Percentiles rank a stretch among this genome's conserved stretches.
phyloP scores from a whole-genome alignment of 2,113 vertebrate species.

The rat (Rattus norvegicus) region DNA sequence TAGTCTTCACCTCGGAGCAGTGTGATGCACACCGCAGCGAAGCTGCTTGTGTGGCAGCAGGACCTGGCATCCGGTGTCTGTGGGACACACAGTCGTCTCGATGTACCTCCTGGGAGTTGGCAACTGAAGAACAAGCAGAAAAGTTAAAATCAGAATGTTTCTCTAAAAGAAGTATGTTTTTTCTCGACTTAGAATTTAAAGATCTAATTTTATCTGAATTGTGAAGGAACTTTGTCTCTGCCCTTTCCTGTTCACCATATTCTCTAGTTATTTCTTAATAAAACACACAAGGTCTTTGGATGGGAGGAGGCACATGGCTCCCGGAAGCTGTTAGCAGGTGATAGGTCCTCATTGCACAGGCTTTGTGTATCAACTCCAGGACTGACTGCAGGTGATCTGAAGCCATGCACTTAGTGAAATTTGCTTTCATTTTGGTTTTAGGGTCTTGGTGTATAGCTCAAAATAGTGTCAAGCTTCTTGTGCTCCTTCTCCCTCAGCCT shows the following conservation, averaged over 20 bases:
- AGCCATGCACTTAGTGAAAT: background rate
- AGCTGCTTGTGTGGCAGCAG: conserved; percentile 84
- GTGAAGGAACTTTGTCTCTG: background rate
- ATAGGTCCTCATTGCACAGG: background rate
- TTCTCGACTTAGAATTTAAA: conserved; percentile 60
- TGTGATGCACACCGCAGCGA: conserved; percentile 88
- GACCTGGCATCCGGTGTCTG: conserved; percentile 90
- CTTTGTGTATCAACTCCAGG: background rate
- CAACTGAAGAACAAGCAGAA: conserved; percentile 76
- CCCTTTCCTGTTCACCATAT: conserved; percentile 7
- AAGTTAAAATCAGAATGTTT: conserved; percentile 87
- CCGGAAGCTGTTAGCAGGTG: background rate
- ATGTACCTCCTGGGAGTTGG: conserved; percentile 92
- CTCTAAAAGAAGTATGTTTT: conserved; percentile 88
- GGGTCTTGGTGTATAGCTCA: background rate
- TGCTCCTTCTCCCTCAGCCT: background rate
- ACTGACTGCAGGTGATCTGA: background rate
- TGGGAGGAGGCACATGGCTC: background rate
- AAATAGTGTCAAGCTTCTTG: background rate
- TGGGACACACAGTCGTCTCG: conserved; percentile 86
- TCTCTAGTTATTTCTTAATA: conserved; percentile 28
- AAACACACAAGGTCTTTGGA: background rate
- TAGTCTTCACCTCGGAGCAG: conserved; percentile 90
- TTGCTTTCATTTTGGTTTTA: background rate
- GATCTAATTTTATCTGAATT: conserved; percentile 39